Evolutionary conservation across 2,797 vertebrate species (phyloP), one percentile per base, ranked within the genome.

Genomic region (Denticeps clupeoides): DNA sequence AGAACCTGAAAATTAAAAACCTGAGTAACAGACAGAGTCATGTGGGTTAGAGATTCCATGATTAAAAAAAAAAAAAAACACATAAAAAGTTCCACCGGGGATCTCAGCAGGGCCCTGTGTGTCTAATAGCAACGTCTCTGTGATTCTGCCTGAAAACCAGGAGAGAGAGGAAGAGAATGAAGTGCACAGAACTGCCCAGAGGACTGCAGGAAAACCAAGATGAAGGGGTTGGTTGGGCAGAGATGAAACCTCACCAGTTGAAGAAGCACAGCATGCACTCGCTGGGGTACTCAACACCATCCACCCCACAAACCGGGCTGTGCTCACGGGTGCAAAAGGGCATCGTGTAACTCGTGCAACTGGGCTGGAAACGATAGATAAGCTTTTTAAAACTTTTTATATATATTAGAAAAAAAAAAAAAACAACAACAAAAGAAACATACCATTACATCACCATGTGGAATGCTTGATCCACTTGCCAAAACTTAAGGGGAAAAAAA

Each of bases 251-350:
- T 38, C 27, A 62, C 67, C 23, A 1, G 2, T 49, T 65, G 0
- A 19, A 7, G 1, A 62, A 2, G 42, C 69, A 73, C 25, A 71
- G 18, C 28, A 48, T 54, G 32, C 67, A 71, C 28, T 68, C 54
- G 22, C 62, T 73, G 4, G 57, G 0, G n/a, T 71, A 67, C 1
- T 16, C 46, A 1, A 1, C 2, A 2, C 63, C 64, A 31, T 71
- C 42, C 1, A 59, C 58, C 1, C 64, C 64, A 35, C 71, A 73
- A 3, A 71, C 45, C 1, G 61, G 65, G 1, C 21, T 25, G 9
- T 28, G 59, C 2, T 71, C 38, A 2, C 67, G 58, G 1, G 65
- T 49, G 27, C 67, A 73, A 0, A 41, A 3, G 1, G 66, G 68
- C 2, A 71, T 2, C 1, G 0, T 0, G 45, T 40, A 66, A 0